Conservation (phyloP, 2,797 vertebrate genomes). For the Adrianichthys oophorus region DNA sequence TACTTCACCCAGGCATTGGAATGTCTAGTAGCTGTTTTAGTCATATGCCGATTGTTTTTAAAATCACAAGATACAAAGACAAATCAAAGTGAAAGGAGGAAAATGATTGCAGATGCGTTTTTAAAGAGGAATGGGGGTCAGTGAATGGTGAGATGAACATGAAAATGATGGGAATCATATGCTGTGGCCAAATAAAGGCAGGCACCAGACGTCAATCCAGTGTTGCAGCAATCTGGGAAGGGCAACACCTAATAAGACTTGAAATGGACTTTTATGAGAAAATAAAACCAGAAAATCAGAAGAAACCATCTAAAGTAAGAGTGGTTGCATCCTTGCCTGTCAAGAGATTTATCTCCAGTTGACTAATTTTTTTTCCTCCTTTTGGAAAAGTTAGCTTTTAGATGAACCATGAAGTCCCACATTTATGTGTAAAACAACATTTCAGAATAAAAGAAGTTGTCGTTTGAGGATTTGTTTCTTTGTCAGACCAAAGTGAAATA, state of each 20-base stretch:
- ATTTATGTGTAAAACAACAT: too few species aligned
- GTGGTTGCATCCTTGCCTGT: neutral
- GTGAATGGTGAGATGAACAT: conserved; percentile 25
- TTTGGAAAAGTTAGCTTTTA: too few species aligned
- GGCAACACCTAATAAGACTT: neutral
- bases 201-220: conserved; percentile 15
- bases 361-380: too few species aligned
- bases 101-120: conserved; percentile 36
- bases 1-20: conserved; percentile 6
- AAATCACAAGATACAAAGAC: conserved; percentile 19
- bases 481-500: conserved; percentile 34
- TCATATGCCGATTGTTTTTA: conserved; percentile 7
- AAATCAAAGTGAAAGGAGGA: conserved; percentile 22
- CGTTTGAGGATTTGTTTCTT: conserved; percentile 21
- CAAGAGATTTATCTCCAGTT: neutral
- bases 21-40: conserved; percentile 16
- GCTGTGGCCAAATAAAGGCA: conserved; percentile 2
- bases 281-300: neutral
- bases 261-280: conserved; percentile 7
- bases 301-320: neutral
- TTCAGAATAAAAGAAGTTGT: conserved; percentile 14
- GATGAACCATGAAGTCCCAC: too few species aligned
- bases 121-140: conserved; percentile 3
- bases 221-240: neutral
- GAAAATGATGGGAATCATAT: conserved; percentile 33